Conservation (phyloP, 2,888 invertebrate genomes). For the Stratiomys singularior region DNA sequence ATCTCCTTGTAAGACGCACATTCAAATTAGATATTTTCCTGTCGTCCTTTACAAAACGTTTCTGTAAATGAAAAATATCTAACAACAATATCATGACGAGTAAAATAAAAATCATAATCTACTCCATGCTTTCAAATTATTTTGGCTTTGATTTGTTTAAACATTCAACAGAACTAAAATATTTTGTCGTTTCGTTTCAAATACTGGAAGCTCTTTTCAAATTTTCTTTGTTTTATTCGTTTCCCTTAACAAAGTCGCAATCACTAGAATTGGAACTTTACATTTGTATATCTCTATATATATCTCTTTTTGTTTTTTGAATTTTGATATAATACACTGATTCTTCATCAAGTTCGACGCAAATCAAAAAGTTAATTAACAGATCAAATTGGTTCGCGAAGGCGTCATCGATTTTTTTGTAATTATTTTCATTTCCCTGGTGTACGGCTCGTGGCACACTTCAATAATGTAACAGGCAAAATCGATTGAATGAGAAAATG, state of each 20-base stretch:
- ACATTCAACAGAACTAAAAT: constrained; percentile 5
- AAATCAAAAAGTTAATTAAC: too few relatives aligned
- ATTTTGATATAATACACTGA: too few relatives aligned
- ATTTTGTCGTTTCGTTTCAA: constrained; percentile 19
- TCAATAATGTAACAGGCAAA: background rate
- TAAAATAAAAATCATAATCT: background rate
- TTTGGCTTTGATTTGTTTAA: background rate
- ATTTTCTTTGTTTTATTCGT: background rate
- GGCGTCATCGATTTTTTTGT: background rate
- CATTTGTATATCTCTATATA: too few relatives aligned
- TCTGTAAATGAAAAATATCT: constrained; percentile 11
- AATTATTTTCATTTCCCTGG: background rate
- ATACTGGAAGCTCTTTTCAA: constrained; percentile 39
- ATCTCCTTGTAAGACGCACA: constrained; percentile 37
- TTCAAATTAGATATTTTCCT: constrained; percentile 1
- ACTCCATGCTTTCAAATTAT: background rate
- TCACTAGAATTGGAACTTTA: too few relatives aligned
- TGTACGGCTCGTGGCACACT: background rate
- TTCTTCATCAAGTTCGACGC: too few relatives aligned
- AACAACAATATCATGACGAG: constrained; percentile 18
- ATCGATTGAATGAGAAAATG: background rate
- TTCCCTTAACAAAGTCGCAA: background rate
- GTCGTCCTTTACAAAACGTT: background rate
- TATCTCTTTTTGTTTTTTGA: too few relatives aligned
- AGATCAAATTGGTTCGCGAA: background rate